Evolutionary conservation across 2,888 invertebrate genomes (phyloP).

Genomic region (Acronicta alni): DNA sequence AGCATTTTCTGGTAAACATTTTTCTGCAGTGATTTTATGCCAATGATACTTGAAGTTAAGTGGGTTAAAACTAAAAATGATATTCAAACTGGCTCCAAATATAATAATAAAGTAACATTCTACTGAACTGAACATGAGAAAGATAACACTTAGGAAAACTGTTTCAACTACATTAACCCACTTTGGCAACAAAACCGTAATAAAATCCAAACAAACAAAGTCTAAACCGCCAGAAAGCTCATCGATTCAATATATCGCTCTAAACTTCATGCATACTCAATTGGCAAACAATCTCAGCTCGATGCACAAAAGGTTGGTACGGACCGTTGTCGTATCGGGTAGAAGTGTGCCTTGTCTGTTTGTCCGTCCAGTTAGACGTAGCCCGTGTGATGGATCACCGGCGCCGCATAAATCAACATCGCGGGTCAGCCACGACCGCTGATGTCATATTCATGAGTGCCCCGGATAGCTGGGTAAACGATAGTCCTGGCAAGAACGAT

Average conservation of each 20-base stretch:
- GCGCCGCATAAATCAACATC: slow-evolving; percentile 79
- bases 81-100: slow-evolving; percentile 2
- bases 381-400: slow-evolving; percentile 78
- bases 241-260: slow-evolving; percentile 67
- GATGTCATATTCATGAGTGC: slow-evolving; percentile 86
- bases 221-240: slow-evolving; percentile 59
- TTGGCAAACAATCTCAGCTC: slow-evolving; percentile 66
- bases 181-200: slow-evolving; percentile 48
- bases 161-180: slow-evolving; percentile 50
- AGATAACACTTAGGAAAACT: slow-evolving; percentile 30
- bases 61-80: not conserved
- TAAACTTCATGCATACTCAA: slow-evolving; percentile 74
- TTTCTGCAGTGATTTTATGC: slow-evolving; percentile 1
- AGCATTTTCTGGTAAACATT: slow-evolving; percentile 10
- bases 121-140: slow-evolving; percentile 9
- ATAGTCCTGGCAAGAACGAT: slow-evolving; percentile 65
- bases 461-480: slow-evolving; percentile 65
- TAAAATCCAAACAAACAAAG: slow-evolving; percentile 57
- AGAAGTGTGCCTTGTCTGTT: slow-evolving; percentile 66
- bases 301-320: slow-evolving; percentile 60
- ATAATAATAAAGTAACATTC: slow-evolving; percentile 2
- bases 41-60: slow-evolving; percentile 1
- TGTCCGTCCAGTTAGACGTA: slow-evolving; percentile 58
- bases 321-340: slow-evolving; percentile 58
- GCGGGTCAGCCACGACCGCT: slow-evolving; percentile 74